Percentiles rank a stretch among this genome's conserved stretches.
Conservation (phyloP, 2,113 vertebrate genomes). For the Corvus moneduloides region DNA sequence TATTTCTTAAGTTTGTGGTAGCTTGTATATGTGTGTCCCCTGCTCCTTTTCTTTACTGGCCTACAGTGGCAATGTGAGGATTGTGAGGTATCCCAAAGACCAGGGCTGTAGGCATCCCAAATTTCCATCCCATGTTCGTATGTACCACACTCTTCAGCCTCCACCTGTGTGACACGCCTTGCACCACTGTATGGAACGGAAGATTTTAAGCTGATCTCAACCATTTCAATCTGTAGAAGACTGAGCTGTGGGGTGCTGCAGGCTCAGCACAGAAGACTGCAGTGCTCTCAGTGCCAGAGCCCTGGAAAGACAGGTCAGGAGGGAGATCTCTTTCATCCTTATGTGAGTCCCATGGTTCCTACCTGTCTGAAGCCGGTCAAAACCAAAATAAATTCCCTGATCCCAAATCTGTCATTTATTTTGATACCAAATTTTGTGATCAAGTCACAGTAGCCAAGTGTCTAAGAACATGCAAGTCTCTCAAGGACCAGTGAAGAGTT, state of each 20-base stretch:
- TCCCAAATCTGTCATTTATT: not conserved
- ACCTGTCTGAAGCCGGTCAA: not conserved
- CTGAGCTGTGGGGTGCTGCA: not conserved
- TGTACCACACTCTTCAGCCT: not conserved
- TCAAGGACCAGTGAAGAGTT: not conserved
- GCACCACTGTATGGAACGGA: not conserved
- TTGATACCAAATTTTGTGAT: not conserved
- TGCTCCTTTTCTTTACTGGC: not conserved
- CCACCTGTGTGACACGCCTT: not conserved
- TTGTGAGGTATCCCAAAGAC: not conserved
- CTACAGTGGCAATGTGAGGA: not conserved
- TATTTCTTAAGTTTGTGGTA: not conserved
- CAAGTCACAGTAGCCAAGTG: not conserved
- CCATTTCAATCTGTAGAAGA: not conserved
- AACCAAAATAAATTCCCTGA: not conserved
- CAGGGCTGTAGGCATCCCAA: not conserved
- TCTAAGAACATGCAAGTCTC: rapidly evolving
- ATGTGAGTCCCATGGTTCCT: not conserved
- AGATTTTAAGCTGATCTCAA: not conserved
- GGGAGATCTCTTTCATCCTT: not conserved
- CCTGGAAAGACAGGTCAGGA: not conserved
- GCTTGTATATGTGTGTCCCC: not conserved
- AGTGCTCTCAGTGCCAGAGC: not conserved
- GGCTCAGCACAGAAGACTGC: not conserved
- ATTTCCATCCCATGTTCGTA: rapidly evolving